A percentile compares a stretch with the other conserved stretches of the same genome.
These are phyloP conservation scores for Salmo trutta DNA, from an alignment of 2,797 vertebrate species.

Conservation along the genomic window DNA sequence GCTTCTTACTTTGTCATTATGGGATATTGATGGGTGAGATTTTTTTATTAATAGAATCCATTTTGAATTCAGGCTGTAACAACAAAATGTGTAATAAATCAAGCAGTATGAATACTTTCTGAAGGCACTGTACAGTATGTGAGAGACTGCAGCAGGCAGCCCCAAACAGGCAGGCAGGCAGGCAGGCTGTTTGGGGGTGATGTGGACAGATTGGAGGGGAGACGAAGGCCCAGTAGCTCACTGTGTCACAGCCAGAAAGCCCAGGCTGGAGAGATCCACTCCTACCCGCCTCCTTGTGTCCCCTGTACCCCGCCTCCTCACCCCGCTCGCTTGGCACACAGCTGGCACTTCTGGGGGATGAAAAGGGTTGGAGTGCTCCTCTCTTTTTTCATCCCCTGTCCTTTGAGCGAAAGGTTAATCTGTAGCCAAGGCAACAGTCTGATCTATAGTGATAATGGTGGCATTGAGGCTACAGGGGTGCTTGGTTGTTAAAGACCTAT, in stretches of 20 bases:
- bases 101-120: too few relatives aligned
- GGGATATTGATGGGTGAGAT: too few relatives aligned
- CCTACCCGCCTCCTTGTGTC: slow-evolving; percentile 50
- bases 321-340: slow-evolving; percentile 36
- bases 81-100: too few relatives aligned
- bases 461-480: too few relatives aligned
- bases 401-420: too few relatives aligned
- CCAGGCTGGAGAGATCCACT: slow-evolving; percentile 57
- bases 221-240: slow-evolving; percentile 60
- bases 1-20: too few relatives aligned
- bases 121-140: slow-evolving; percentile 15
- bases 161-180: slow-evolving; percentile 26
- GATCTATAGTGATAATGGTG: too few relatives aligned
- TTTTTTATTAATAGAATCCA: too few relatives aligned
- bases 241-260: slow-evolving; percentile 57
- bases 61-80: too few relatives aligned
- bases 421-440: too few relatives aligned
- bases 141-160: slow-evolving; percentile 53
- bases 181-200: slow-evolving; percentile 40
- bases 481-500: too few relatives aligned
- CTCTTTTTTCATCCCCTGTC: too few relatives aligned
- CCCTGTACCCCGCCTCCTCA: slow-evolving; percentile 22
- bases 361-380: not conserved
- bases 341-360: slow-evolving; percentile 47
- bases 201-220: slow-evolving; percentile 63